Base-by-base conservation (phyloP, 2,113 vertebrate genomes). In the Dasyprocta punctata region DNA sequence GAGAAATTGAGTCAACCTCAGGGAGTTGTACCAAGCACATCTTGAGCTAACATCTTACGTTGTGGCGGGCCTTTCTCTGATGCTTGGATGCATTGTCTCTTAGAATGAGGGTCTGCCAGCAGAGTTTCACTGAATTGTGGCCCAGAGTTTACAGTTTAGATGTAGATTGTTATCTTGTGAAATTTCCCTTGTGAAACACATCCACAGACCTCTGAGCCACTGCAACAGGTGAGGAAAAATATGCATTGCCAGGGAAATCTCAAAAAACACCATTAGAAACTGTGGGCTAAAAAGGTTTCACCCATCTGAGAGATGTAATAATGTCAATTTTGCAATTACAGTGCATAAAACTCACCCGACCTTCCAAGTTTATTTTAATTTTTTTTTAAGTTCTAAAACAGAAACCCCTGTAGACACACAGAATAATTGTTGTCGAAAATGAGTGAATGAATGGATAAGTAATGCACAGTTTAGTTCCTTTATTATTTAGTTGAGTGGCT, bases 401-500 rank as follows among this genome's bases (percentile, higher is more conserved):
- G 78, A 94, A 92, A 7, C 5, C 4, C 24, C 83, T 81, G 30
- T 54, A 93, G 20, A 73, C 41, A 84, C 58, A n/a, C 19, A 92
- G 89, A 78, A 69, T 89, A 80, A 80, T 26, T 49, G 7, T 89
- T 82, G 0, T 41, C 81, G 58, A 92, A 56, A 81, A n/a, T 38
- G 26, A 85, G 54, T 14, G 10, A 77, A 90, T 58, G n/a, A 44
- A 84, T 87, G 33, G 14, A 58, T 65, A 77, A 86, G 10, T 89
- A 81, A 87, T 44, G 75, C 13, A 41, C 14, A 69, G 5, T 61
- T 91, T 38, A 92, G 0, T 24, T 91, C 17, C 4, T 92, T 65
- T 47, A 71, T 93, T 92, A 86, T 41, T 87, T 77, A 95, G 38
- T 69, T 96, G 33, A 90, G 28, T 75, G 36, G 12, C 16, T 91